A percentile compares a stretch with the other conserved stretches of the same genome.
phyloP scores from a whole-genome alignment of 2,113 vertebrate species.

The Neomonachus schauinslandi region DNA sequence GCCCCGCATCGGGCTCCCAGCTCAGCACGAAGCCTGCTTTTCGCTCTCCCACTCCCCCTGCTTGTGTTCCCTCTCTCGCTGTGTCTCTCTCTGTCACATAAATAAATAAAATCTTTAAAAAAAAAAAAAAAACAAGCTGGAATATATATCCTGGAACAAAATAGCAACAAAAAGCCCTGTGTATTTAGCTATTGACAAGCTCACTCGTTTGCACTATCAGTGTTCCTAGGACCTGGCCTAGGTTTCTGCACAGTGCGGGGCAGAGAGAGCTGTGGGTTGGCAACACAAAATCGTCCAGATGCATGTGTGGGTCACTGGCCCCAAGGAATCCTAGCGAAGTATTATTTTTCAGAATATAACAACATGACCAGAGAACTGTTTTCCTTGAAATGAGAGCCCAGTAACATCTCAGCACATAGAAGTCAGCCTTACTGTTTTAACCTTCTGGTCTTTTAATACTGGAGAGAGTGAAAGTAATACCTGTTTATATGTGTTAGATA shows the following conservation, averaged over 20 bases:
- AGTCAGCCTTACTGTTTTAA: slow-evolving; percentile 23
- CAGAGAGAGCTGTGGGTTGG: not conserved
- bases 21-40: too few relatives aligned
- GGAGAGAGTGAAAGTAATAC: not conserved
- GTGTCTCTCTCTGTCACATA: too few relatives aligned
- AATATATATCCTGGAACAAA: not conserved
- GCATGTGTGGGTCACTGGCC: not conserved
- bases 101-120: too few relatives aligned
- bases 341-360: not conserved
- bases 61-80: too few relatives aligned
- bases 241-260: not conserved
- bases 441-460: not conserved
- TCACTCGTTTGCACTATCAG: not conserved
- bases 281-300: not conserved
- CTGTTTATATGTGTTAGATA: not conserved
- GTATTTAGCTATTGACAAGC: not conserved
- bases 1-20: too few relatives aligned
- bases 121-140: not conserved
- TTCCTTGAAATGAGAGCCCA: not conserved
- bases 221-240: not conserved
- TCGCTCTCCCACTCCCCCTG: too few relatives aligned
- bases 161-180: not conserved
- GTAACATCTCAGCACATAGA: not conserved
- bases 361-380: not conserved
- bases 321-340: not conserved